A percentile compares a stretch with the other conserved stretches of the same genome.
These are phyloP conservation scores for Scaptodrosophila latifasciaeformis DNA, from an alignment of 2,888 invertebrate species.

Conservation along the genomic window DNA sequence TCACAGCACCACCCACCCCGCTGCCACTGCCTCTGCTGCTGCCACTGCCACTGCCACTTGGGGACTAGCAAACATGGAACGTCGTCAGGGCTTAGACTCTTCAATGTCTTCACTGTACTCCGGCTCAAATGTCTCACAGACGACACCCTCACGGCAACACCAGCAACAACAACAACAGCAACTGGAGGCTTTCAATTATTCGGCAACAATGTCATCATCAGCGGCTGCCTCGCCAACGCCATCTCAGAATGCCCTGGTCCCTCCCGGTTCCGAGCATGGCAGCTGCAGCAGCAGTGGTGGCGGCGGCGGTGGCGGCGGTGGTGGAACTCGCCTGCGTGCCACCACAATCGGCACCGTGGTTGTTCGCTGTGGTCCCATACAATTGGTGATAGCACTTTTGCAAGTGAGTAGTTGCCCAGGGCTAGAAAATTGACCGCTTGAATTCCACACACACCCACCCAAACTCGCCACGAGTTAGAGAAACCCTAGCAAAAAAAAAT, in stretches of 20 bases:
- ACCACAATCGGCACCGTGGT: slow-evolving; percentile 94
- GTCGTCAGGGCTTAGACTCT: slow-evolving; percentile 72
- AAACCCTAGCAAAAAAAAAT: no score
- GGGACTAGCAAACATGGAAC: slow-evolving; percentile 54
- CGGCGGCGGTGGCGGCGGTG: slow-evolving; percentile 12
- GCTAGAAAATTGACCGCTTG: slow-evolving; percentile 8
- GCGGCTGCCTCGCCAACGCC: slow-evolving; percentile 65
- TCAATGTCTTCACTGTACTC: slow-evolving; percentile 74
- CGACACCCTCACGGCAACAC: slow-evolving; percentile 41
- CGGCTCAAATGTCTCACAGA: slow-evolving; percentile 59
- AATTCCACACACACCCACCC: no score
- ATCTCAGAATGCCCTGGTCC: slow-evolving; percentile 44
- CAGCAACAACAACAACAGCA: slow-evolving; percentile 45
- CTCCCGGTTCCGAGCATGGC: slow-evolving; percentile 12
- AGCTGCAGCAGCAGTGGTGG: slow-evolving; percentile 6
- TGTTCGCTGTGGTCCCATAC: slow-evolving; percentile 89
- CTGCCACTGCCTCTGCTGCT: slow-evolving; percentile 8
- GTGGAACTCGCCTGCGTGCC: slow-evolving; percentile 75
- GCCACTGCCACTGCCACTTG: slow-evolving; percentile 19
- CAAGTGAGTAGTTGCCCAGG: slow-evolving; percentile 79
- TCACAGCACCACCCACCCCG: slow-evolving; percentile 2
- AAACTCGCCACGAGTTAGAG: no score
- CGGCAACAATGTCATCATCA: slow-evolving; percentile 69
- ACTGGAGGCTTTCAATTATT: slow-evolving; percentile 65
- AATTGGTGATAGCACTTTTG: slow-evolving; percentile 90